Evolutionary conservation across 2,888 invertebrate species (phyloP).

Genomic region (Agrotis ipsilon): DNA sequence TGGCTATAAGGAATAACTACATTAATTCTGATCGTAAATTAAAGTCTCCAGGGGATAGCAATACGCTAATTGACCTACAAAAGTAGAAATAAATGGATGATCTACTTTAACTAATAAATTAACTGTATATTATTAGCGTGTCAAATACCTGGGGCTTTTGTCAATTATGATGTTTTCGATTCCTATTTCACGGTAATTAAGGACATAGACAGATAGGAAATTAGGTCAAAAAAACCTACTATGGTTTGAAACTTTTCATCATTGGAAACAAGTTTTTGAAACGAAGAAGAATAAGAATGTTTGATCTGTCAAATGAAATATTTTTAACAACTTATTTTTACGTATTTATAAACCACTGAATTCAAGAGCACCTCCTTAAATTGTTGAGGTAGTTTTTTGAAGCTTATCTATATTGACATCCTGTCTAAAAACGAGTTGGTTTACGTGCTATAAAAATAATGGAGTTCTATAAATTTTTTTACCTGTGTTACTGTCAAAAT

Average conservation of each 20-base stretch:
- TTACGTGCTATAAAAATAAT: background rate
- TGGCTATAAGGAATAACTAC: conserved; percentile 26
- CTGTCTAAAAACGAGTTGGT: background rate
- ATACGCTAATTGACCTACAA: conserved; percentile 61
- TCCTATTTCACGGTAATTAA: background rate
- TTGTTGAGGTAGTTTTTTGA: background rate
- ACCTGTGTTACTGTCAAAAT: too few relatives aligned
- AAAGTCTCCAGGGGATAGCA: conserved; percentile 43
- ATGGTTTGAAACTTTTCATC: background rate
- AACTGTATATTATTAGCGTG: conserved; percentile 20
- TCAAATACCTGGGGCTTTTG: background rate
- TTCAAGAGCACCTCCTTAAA: background rate
- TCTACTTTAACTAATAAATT: conserved; percentile 50
- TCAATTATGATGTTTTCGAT: conserved; percentile 4
- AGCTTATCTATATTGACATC: background rate
- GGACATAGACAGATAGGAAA: background rate
- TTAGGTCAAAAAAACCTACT: background rate
- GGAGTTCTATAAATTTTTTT: too few relatives aligned
- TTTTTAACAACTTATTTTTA: background rate
- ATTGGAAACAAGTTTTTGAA: background rate
- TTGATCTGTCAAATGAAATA: background rate
- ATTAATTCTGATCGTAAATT: conserved; percentile 58
- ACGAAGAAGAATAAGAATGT: background rate
- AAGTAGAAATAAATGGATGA: conserved; percentile 36
- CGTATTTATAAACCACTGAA: background rate